Percentiles rank a stretch among this genome's conserved stretches.
These are phyloP conservation scores for Eulithis prunata DNA, from an alignment of 2,888 invertebrate species.

Conservation along the genomic window DNA sequence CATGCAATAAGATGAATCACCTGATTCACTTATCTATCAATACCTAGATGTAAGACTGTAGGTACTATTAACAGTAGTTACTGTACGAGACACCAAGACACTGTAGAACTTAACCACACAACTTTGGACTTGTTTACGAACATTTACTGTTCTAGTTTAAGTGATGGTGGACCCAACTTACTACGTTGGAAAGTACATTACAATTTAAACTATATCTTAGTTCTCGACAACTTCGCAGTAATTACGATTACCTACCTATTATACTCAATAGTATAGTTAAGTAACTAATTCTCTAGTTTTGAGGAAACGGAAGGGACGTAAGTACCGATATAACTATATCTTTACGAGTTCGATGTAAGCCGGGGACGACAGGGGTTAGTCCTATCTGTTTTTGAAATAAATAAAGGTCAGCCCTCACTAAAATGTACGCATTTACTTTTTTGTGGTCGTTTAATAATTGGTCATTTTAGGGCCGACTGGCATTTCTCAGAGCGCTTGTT, in stretches of 20 bases:
- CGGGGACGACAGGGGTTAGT: constrained; percentile 38
- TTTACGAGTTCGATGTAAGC: constrained; percentile 41
- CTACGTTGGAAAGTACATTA: constrained; percentile 56
- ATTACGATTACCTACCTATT: constrained; percentile 48
- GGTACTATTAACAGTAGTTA: constrained; percentile 31
- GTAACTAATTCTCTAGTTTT: constrained; percentile 28
- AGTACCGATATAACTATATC: constrained; percentile 38
- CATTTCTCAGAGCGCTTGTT: too few relatives aligned
- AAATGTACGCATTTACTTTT: background rate
- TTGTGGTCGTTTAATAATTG: background rate
- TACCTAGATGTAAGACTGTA: constrained; percentile 50
- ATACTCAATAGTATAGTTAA: constrained; percentile 31
- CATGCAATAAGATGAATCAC: background rate
- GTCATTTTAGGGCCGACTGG: too few relatives aligned
- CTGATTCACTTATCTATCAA: constrained; percentile 10
- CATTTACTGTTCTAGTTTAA: constrained; percentile 73
- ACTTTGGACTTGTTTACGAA: constrained; percentile 78
- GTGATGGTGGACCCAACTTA: constrained; percentile 63
- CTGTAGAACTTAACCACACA: constrained; percentile 71
- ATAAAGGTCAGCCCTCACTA: constrained; percentile 30
- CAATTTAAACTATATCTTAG: constrained; percentile 64
- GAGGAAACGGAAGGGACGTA: constrained; percentile 38
- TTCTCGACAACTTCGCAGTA: constrained; percentile 55
- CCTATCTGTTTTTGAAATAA: constrained; percentile 40
- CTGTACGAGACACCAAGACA: constrained; percentile 64